phyloP scores from a whole-genome alignment of 2,113 vertebrate genomes.

The Collichthys lucidus region DNA sequence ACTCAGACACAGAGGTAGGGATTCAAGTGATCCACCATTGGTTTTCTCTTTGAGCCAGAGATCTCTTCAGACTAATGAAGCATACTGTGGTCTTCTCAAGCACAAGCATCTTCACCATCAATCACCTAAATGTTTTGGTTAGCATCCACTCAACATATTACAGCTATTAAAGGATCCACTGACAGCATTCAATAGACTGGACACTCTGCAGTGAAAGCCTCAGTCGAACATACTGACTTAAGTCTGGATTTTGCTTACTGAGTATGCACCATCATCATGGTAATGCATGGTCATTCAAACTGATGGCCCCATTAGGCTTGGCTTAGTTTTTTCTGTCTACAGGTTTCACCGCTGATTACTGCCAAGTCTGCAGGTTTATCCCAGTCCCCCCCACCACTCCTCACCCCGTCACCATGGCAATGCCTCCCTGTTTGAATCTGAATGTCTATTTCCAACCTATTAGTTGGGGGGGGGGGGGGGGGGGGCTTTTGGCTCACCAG shows the following conservation, averaged over 20 bases:
- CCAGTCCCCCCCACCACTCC: constrained; percentile 41
- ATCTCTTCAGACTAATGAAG: constrained; percentile 50
- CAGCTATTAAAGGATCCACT: constrained; percentile 26
- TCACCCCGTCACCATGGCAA: constrained; percentile 71
- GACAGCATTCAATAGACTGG: constrained; percentile 7
- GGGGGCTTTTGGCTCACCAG: constrained; percentile 8
- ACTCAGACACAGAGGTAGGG: constrained; percentile 53
- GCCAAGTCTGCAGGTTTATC: constrained; percentile 52
- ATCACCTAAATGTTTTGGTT: constrained; percentile 16
- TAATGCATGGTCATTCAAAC: constrained; percentile 47
- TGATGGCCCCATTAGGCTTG: constrained; percentile 46
- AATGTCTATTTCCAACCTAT: constrained; percentile 53
- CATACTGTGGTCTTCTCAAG: constrained; percentile 28
- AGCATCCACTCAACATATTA: constrained; percentile 25
- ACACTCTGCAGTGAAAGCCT: not conserved
- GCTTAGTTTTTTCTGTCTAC: constrained; percentile 57
- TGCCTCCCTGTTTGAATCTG: constrained; percentile 48
- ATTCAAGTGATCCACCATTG: constrained; percentile 58
- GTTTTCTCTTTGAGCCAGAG: constrained; percentile 40
- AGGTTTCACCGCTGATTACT: constrained; percentile 65
- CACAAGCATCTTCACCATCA: constrained; percentile 20
- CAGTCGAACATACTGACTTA: not conserved
- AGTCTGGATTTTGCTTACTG: constrained; percentile 19
- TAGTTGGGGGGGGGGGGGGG: constrained; percentile 12
- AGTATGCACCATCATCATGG: constrained; percentile 24